Base-by-base conservation (phyloP, 2,888 invertebrate species). In the Cactoblastis cactorum region DNA sequence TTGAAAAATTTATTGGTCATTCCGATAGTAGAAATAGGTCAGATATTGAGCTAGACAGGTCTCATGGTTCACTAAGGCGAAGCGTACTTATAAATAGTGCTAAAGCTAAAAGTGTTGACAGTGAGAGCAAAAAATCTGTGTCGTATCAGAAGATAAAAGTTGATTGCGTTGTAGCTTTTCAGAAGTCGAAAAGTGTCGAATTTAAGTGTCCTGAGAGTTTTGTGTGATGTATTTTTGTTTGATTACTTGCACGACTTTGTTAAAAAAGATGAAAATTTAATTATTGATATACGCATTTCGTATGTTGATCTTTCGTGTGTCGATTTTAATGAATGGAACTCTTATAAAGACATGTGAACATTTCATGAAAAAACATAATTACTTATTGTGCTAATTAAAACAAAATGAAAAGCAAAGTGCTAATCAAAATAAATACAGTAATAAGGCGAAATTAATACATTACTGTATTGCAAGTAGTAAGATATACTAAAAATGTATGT, bases 21-120 rank as follows among this genome's bases (percentile, higher is more conserved):
- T 84, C 87, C 79, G 83, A 77, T 73, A 62, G 69, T 67, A 80
- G 73, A 62, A 64, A 64, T 64, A 77, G 67, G 62, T 59, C 74
- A 54, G 80, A 78, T 56, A 65, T 69, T 53, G 80, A 79, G 61
- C 59, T 73, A 39, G 84, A 83, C 53, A 54, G 62, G 49, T 69
- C 63, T 56, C 72, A 77, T 37, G 71, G 65, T 43, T 91, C 92
- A 9, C 71, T 91, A 28, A 78, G 91, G 46, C 89, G 90, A 12
- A 91, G 87, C 55, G 88, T 90, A 37, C 80, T 91, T 50, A 81
- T 91, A 63, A 90, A 87, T 61, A 87, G 82, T 56, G 79, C 85
- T 5, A 87, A 84, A 63, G 77, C 85, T 1, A 83, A 80, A 64
- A 88, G 83, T 63, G 59, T 84, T 46, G 90, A 90, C 47, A 54